Base-by-base conservation (phyloP, 2,113 vertebrate genomes). In the Indri indri region DNA sequence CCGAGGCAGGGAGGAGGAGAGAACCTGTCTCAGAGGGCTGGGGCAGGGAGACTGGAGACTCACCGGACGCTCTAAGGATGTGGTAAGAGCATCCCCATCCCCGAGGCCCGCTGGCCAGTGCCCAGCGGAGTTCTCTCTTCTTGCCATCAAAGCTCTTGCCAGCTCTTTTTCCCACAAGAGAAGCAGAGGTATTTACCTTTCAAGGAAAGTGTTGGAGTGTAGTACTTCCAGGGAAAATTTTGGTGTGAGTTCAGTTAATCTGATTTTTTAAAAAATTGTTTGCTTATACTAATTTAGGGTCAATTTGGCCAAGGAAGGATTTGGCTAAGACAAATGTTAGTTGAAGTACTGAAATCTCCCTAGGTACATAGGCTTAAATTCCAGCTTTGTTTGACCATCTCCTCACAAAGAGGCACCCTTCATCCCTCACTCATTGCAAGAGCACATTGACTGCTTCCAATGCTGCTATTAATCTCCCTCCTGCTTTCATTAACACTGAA, bases 251-350 rank as follows among this genome's bases (percentile, higher is more conserved):
- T 87, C 54, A 80, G 32, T 18, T n/a, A 14, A 74, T 70, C 12
- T 81, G 9, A 77, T 20, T 68, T 52, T 88, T 42, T 40, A 9
- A 6, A 25, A 8, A 37, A 20, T 45, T 17, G 40, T 65, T 77
- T 70, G 20, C 37, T 83, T 80, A 47, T 42, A 47, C 59, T 71
- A 70, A 25, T 50, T 47, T 76, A 93, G 8, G n/a, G 93, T 85
- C 88, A 88, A 65, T 76, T 76, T 76, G 73, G 14, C 14, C 73
- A 76, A 93, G 61, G 74, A 95, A 13, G 89, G 25, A 76, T 71
- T 42, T 79, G 76, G 73, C 79, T 96, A 96, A 97, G 71, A 93
- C 61, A 91, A 95, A 88, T 93, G 81, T 82, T 89, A 86, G 27
- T 47, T 59, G 71, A 92, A 94, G 27, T 71, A 22, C 6, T 85